These are phyloP conservation scores for Nyctalus aviator DNA, from an alignment of 2,797 vertebrate species.

Conservation along the genomic window DNA sequence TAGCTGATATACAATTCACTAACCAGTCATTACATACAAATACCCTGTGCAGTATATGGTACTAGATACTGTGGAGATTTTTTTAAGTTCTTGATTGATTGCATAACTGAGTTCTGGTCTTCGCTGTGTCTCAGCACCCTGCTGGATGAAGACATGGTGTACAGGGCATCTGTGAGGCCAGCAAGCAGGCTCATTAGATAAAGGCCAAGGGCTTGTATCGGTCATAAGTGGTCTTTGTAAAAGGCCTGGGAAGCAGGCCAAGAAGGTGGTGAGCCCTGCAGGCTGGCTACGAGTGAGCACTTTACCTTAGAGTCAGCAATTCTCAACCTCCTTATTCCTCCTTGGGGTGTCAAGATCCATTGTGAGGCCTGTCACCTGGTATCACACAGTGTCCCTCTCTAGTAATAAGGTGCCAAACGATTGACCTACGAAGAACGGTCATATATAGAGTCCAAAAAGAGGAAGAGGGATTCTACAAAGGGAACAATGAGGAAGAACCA, in stretches of 20 bases:
- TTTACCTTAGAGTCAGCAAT: not conserved
- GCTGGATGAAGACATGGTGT: not conserved
- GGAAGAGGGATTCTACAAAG: not conserved
- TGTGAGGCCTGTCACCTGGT: not conserved
- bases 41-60: not conserved
- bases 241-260: not conserved
- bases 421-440: not conserved
- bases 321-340: not conserved
- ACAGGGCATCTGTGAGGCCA: not conserved
- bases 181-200: not conserved
- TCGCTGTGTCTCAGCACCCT: not conserved
- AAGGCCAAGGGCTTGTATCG: not conserved
- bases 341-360: not conserved
- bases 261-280: not conserved
- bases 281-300: not conserved
- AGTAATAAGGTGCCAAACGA: not conserved
- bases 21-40: slow-evolving; percentile 19
- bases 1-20: not conserved
- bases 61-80: not conserved
- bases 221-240: not conserved
- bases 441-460: not conserved
- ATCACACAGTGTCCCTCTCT: not conserved
- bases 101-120: not conserved
- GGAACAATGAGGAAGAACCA: not conserved
- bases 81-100: slow-evolving; percentile 2